These are phyloP conservation scores for Ditula angustiorana DNA, from an alignment of 2,888 invertebrate species.

Conservation along the genomic window DNA sequence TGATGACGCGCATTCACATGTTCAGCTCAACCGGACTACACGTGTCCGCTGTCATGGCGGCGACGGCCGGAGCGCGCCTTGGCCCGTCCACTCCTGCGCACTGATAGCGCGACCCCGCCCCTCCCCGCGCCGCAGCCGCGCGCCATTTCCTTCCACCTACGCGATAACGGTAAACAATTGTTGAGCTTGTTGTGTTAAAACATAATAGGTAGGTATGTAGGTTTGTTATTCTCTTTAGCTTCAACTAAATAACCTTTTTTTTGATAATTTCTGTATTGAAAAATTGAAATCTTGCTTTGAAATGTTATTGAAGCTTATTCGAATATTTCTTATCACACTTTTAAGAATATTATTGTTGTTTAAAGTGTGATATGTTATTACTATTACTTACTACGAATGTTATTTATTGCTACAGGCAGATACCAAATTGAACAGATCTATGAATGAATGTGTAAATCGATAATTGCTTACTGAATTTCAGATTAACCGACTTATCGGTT, in stretches of 20 bases:
- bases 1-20: slow-evolving; percentile 19
- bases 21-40: slow-evolving; percentile 10
- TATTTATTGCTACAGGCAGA: no score
- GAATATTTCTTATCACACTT: neutral
- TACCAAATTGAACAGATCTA: no score
- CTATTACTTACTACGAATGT: no score
- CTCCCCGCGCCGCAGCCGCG: slow-evolving; percentile 14
- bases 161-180: slow-evolving; percentile 34
- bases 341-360: neutral
- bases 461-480: no score
- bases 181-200: neutral
- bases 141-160: slow-evolving; percentile 38
- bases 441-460: no score
- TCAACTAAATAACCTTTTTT: no score
- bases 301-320: no score
- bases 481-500: no score
- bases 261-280: no score
- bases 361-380: no score
- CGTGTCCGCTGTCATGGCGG: slow-evolving; percentile 29
- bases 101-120: slow-evolving; percentile 53
- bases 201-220: neutral
- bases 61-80: slow-evolving; percentile 48
- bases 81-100: slow-evolving; percentile 52
- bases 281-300: neutral
- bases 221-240: neutral